phyloP scores from a whole-genome alignment of 2,888 invertebrate genomes.

The Heliconius cydno region DNA sequence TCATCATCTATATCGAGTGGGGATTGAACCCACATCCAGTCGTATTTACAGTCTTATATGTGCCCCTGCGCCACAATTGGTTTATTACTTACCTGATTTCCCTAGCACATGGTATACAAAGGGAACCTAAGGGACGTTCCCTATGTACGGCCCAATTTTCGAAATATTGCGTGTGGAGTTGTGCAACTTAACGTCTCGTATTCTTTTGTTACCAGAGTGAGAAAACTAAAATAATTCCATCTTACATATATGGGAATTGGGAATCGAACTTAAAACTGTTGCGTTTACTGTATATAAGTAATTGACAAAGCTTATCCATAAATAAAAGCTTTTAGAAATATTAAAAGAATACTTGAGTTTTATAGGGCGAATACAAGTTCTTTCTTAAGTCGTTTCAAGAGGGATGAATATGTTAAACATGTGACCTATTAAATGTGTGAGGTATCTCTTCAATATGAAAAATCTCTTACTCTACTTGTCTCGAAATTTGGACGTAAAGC shows the following conservation, averaged over 20 bases:
- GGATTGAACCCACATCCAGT: background rate
- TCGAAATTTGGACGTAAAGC: too few relatives aligned
- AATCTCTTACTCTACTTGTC: background rate
- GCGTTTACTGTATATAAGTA: too few relatives aligned
- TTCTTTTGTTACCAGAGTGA: too few relatives aligned
- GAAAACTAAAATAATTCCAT: too few relatives aligned
- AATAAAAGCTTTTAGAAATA: background rate
- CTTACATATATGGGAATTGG: rapidly evolving
- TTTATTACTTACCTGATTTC: too few relatives aligned
- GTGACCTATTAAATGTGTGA: background rate
- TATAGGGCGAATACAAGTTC: background rate
- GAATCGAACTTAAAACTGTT: too few relatives aligned
- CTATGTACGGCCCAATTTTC: too few relatives aligned
- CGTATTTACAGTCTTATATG: background rate
- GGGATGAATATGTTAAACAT: conserved; percentile 6
- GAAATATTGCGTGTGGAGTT: too few relatives aligned
- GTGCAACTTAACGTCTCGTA: too few relatives aligned
- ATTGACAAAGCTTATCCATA: background rate
- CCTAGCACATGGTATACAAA: too few relatives aligned
- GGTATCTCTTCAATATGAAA: background rate
- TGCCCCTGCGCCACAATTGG: background rate
- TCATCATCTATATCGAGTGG: background rate
- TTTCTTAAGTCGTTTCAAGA: background rate
- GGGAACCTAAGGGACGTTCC: too few relatives aligned
- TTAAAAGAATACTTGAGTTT: background rate